These are phyloP conservation scores for Leptinotarsa lineolata DNA, from an alignment of 1,140 invertebrate genomes.

Conservation along the genomic window DNA sequence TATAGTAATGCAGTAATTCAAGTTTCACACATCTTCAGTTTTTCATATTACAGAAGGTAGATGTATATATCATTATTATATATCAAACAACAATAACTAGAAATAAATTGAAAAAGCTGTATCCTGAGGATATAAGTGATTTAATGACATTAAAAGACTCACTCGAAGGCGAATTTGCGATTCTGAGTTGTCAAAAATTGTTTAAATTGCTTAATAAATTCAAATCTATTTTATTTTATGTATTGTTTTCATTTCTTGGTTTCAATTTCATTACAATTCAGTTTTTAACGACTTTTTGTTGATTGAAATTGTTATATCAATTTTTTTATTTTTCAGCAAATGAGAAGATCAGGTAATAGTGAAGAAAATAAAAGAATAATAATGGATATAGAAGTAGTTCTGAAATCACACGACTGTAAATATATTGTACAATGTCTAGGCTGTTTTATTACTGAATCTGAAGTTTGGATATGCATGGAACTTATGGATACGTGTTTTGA, in stretches of 20 bases:
- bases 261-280: neutral
- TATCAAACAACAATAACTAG: too few relatives aligned
- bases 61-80: too few relatives aligned
- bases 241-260: neutral
- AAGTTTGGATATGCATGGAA: conserved; percentile 94
- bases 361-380: conserved; percentile 98
- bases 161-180: too few relatives aligned
- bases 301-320: neutral
- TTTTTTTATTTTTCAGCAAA: conserved; percentile 73
- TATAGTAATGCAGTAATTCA: too few relatives aligned
- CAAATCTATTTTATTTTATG: neutral
- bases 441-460: conserved; percentile 92
- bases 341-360: conserved; percentile 92
- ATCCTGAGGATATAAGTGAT: too few relatives aligned
- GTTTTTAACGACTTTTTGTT: conserved; percentile 26
- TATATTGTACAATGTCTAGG: conserved; percentile 97
- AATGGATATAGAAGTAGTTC: conserved; percentile 97
- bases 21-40: too few relatives aligned
- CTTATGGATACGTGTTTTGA: conserved; percentile 98
- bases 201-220: too few relatives aligned
- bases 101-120: too few relatives aligned
- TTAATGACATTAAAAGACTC: too few relatives aligned
- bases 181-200: too few relatives aligned
- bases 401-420: conserved; percentile 94
- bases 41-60: too few relatives aligned